Conservation (phyloP, 2,888 invertebrate genomes). For the Hypsopygia costalis region DNA sequence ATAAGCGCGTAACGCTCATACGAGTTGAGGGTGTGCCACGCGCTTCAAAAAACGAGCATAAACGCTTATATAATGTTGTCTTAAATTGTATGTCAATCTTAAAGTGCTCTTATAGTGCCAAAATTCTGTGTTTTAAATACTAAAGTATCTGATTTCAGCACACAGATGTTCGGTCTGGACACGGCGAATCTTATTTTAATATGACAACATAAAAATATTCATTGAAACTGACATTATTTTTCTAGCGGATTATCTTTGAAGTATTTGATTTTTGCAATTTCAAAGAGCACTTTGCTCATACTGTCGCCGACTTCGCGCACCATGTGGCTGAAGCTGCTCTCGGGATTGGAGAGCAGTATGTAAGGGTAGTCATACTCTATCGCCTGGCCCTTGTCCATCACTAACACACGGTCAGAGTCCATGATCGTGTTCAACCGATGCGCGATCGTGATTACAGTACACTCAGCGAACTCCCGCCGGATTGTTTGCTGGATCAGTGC, state of each 20-base stretch:
- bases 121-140: too few relatives aligned
- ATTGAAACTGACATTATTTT: conserved; percentile 3
- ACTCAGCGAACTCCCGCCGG: conserved; percentile 85
- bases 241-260: conserved; percentile 31
- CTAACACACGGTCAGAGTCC: conserved; percentile 93
- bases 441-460: conserved; percentile 94
- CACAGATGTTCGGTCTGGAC: too few relatives aligned
- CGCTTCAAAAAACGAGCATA: too few relatives aligned
- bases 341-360: conserved; percentile 77
- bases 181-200: too few relatives aligned
- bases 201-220: too few relatives aligned
- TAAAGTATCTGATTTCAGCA: too few relatives aligned
- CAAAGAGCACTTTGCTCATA: conserved; percentile 48
- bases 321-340: conserved; percentile 83
- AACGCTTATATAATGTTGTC: too few relatives aligned
- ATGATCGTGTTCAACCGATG: conserved; percentile 95
- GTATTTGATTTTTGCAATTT: conserved; percentile 58
- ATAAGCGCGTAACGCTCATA: too few relatives aligned
- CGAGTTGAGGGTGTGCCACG: too few relatives aligned
- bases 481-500: conserved; percentile 91
- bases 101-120: too few relatives aligned
- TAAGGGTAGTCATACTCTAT: conserved; percentile 86
- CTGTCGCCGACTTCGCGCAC: conserved; percentile 83
- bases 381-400: conserved; percentile 89
- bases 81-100: too few relatives aligned